Evolutionary conservation across 2,888 invertebrate genomes (phyloP), one percentile per base, ranked within the genome.

Genomic region (Acrobasis repandana): DNA sequence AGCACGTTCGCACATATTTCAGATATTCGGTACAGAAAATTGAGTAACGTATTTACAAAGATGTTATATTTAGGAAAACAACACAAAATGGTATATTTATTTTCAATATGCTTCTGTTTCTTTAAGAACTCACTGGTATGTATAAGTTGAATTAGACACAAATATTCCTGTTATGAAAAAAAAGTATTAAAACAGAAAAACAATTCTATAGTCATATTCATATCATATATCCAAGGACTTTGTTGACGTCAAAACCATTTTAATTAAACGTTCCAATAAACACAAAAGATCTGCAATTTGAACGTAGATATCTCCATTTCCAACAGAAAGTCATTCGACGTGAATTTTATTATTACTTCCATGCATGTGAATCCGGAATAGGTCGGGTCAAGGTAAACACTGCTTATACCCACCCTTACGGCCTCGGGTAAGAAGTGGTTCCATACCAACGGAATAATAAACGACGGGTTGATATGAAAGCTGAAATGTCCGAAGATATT

Each of bases 401-500:
- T 38, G 38, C 56, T 56, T 28, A 56, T 46, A 10, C 54, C 18
- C 16, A 54, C 56, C 56, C 56, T 46, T 28, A 46, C 20, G 56
- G 20, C 46, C 20, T 56, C n/a, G 14, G 46, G 8, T 43, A 46
- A 56, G 56, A 56, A 56, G 46, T n/a, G 56, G 56, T 46, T 56
- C 46, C 56, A 34, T 18, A 46, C 20, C 56, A n/a, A 18, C 28
- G 50, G 56, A 56, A 56, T 46, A 46, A 14, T 46, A 56, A 56
- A 51, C n/a, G 15, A 18, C 2, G 18, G 56, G 56, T 28, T 56
- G 28, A 34, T n/a, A 33, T 28, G 9, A 34, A 33, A 43, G n/a
- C 43, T 28, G 54, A 11, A 36, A 54, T 10, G 15, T 16, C 34
- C 34, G 16, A 47, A 50, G 50, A 50, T 56, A 56, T 56, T 43